Percentiles rank a stretch among this genome's conserved stretches.
These are phyloP conservation scores for Chiloscyllium plagiosum DNA, from an alignment of 2,113 vertebrate genomes.

Conservation along the genomic window DNA sequence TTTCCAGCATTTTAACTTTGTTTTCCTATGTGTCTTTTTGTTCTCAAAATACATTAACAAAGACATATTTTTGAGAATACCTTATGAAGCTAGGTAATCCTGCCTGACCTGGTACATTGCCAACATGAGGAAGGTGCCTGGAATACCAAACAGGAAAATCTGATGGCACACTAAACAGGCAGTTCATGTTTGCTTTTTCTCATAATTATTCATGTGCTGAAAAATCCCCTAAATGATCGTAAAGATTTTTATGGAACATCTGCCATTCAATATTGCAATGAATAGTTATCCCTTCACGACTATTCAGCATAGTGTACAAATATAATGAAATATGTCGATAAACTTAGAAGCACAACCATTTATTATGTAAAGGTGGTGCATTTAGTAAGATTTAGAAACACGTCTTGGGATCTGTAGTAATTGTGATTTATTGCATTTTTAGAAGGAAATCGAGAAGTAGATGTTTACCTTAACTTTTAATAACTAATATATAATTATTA, in stretches of 20 bases:
- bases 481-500: neutral
- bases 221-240: neutral
- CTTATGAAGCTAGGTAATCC: neutral
- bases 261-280: neutral
- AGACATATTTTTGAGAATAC: too few species aligned
- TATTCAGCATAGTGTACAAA: neutral
- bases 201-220: constrained; percentile 4
- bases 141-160: neutral
- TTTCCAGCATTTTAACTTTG: too few species aligned
- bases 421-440: neutral
- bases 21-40: too few species aligned
- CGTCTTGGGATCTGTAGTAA: neutral
- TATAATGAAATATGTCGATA: neutral
- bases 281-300: neutral
- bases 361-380: neutral
- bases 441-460: neutral
- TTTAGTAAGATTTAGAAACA: neutral
- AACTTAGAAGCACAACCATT: constrained; percentile 2
- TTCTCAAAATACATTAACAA: too few species aligned
- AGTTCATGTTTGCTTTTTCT: neutral
- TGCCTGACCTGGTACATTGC: neutral
- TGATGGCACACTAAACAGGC: neutral
- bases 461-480: neutral
- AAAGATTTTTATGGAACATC: constrained; percentile 13
- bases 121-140: neutral